Evolutionary conservation across 2,797 vertebrate genomes (phyloP).

Genomic region (Acanthurus leucopareius): DNA sequence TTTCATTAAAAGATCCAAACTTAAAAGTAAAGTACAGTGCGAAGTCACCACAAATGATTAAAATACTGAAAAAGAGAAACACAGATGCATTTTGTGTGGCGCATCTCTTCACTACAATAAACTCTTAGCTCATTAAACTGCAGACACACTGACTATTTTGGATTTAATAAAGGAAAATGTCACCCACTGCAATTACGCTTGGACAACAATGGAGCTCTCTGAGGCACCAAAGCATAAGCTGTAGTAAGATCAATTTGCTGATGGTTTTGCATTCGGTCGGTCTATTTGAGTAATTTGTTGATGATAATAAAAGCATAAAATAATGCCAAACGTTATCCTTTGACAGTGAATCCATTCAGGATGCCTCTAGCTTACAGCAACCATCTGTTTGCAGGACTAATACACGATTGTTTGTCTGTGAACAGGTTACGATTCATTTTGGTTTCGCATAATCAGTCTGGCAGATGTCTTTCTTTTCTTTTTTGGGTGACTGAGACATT

Average conservation of each 20-base stretch:
- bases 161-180: not conserved
- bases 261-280: not conserved
- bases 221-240: not conserved
- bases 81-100: too few species aligned
- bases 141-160: not conserved
- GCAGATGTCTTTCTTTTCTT: not conserved
- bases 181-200: not conserved
- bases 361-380: not conserved
- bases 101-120: too few species aligned
- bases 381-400: not conserved
- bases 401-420: not conserved
- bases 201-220: not conserved
- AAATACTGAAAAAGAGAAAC: not conserved
- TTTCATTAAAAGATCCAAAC: not conserved
- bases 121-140: not conserved
- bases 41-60: not conserved
- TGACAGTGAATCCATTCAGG: conserved; percentile 7
- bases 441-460: not conserved
- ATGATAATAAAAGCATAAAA: conserved; percentile 2
- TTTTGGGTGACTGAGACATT: too few species aligned
- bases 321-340: not conserved
- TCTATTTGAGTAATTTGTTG: not conserved
- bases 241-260: not conserved
- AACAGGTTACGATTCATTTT: not conserved
- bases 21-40: too few species aligned